A percentile compares a stretch with the other conserved stretches of the same genome.
Conservation (phyloP, 1,140 invertebrate species). For the Odontomachus brunneus region DNA sequence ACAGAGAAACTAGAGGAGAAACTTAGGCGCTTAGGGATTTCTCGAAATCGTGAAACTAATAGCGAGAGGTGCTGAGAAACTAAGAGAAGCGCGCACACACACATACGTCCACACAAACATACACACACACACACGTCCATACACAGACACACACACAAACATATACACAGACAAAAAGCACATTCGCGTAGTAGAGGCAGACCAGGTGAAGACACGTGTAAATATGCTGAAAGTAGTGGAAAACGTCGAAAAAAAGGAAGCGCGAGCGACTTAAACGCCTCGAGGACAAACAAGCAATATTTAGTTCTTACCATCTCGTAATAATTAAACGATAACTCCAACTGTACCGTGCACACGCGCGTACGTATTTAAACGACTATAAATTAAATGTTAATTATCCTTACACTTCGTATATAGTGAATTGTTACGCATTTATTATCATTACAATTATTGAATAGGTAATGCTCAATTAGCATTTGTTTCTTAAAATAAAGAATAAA, state of each 20-base stretch:
- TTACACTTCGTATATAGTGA: conserved; percentile 85
- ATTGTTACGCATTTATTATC: conserved; percentile 86
- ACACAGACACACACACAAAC: no score
- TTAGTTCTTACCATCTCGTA: conserved; percentile 83
- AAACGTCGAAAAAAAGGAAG: conserved; percentile 71
- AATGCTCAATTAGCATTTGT: conserved; percentile 87
- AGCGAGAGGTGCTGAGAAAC: conserved; percentile 29
- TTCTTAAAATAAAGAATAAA: conserved; percentile 86
- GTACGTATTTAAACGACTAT: conserved; percentile 85
- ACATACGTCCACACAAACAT: background rate
- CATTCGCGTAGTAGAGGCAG: conserved; percentile 41
- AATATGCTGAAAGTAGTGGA: conserved; percentile 80
- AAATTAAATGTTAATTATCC: conserved; percentile 86
- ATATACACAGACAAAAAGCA: background rate
- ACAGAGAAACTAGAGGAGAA: conserved; percentile 42
- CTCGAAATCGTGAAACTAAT: conserved; percentile 31
- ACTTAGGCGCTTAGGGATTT: conserved; percentile 25
- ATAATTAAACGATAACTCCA: conserved; percentile 81
- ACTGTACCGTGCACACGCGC: conserved; percentile 82
- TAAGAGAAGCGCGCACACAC: conserved; percentile 59
- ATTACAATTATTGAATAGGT: conserved; percentile 86
- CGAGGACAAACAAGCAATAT: conserved; percentile 84
- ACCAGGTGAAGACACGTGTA: conserved; percentile 69
- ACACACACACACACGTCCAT: conserved; percentile 11
- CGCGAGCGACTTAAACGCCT: conserved; percentile 77